phyloP scores from a whole-genome alignment of 64 coral and sea anemone species.

The Montipora foliosa region DNA sequence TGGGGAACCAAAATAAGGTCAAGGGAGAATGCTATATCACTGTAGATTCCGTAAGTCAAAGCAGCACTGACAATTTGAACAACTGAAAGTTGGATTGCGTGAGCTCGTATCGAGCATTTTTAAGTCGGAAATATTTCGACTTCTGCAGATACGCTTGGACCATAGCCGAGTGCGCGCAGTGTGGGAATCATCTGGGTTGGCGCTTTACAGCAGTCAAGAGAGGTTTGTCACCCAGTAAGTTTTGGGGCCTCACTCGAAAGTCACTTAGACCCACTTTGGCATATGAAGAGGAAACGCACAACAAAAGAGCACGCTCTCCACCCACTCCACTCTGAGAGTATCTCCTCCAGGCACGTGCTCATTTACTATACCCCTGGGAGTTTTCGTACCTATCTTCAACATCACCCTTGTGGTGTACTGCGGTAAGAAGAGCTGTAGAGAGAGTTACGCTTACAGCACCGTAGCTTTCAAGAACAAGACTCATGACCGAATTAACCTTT shows the following conservation, averaged over 20 bases:
- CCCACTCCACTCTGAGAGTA: not conserved
- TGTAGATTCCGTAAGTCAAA: too few species aligned
- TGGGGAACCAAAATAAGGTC: not conserved
- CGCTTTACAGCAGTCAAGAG: constrained; percentile 92
- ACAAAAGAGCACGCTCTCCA: not conserved
- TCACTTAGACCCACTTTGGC: constrained; percentile 74
- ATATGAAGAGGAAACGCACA: not conserved
- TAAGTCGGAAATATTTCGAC: not conserved
- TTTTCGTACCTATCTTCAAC: not conserved
- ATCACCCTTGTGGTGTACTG: not conserved
- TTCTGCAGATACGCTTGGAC: constrained; percentile 95
- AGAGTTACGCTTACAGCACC: not conserved
- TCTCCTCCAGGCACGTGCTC: not conserved
- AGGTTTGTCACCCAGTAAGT: constrained; percentile 88
- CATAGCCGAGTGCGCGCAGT: constrained; percentile 95
- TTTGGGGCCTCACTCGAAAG: constrained; percentile 95
- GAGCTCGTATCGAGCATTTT: not conserved
- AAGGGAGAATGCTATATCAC: not conserved
- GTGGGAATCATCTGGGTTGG: constrained; percentile 93
- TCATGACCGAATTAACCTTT: not conserved
- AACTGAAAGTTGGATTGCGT: too few species aligned
- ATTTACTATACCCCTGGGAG: not conserved
- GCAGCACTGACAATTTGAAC: not conserved
- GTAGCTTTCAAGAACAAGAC: not conserved
- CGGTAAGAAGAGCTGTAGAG: not conserved